Evolutionary conservation across 1,140 invertebrate genomes (phyloP).

Genomic region (Mizuhopecten yessoensis): DNA sequence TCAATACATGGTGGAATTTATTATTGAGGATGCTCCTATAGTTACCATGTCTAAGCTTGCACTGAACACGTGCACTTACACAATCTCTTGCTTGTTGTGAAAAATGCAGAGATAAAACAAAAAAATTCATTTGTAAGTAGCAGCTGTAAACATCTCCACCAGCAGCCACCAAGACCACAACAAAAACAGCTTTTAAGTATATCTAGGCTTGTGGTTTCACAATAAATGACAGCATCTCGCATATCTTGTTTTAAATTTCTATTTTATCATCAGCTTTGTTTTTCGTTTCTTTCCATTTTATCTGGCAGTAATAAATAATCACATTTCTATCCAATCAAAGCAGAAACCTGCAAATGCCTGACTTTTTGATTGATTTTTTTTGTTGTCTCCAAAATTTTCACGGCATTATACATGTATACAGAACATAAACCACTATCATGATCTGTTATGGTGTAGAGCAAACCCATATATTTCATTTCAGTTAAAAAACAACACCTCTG

Average conservation of each 20-base stretch:
- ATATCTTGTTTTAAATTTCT: neutral
- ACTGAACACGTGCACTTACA: too few relatives aligned
- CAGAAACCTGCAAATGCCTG: neutral
- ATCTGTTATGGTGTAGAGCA: neutral
- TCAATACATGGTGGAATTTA: too few relatives aligned
- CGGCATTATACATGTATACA: neutral
- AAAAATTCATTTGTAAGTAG: neutral
- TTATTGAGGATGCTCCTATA: too few relatives aligned
- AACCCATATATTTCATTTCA: neutral
- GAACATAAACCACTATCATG: neutral
- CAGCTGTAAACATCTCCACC: conserved; percentile 9
- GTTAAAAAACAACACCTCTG: neutral
- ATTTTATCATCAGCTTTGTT: neutral
- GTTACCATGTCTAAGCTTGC: too few relatives aligned
- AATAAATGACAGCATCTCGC: neutral
- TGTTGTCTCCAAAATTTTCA: neutral
- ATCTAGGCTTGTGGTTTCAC: neutral
- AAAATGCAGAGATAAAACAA: neutral
- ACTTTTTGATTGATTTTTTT: neutral
- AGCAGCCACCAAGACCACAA: neutral
- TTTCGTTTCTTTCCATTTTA: neutral
- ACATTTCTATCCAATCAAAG: neutral
- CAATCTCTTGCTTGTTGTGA: neutral
- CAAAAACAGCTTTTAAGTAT: neutral
- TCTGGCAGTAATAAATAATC: neutral